Evolutionary conservation across 2,888 invertebrate species (phyloP).

Genomic region (Zele albiditarsus): DNA sequence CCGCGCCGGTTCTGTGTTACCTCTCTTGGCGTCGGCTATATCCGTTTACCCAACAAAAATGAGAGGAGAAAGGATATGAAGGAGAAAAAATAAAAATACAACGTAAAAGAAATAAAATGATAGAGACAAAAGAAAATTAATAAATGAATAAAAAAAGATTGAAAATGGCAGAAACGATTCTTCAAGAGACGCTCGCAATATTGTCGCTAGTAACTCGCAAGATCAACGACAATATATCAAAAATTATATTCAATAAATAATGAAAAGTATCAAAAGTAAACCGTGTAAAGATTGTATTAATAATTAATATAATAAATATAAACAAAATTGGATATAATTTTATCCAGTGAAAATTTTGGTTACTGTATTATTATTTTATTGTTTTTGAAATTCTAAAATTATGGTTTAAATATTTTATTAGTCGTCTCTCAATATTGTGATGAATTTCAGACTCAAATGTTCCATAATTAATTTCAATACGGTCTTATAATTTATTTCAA

Average conservation of each 20-base stretch:
- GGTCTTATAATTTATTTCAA: too few species aligned
- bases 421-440: too few species aligned
- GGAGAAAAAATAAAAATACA: background rate
- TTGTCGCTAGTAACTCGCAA: background rate
- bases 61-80: conserved; percentile 24
- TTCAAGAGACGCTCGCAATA: background rate
- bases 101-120: background rate
- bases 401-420: too few species aligned
- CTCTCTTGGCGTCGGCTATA: conserved; percentile 33
- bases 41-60: conserved; percentile 37
- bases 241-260: background rate
- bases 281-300: too few species aligned
- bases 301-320: too few species aligned
- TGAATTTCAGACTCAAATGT: too few species aligned
- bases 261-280: background rate
- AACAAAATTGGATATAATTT: too few species aligned
- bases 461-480: too few species aligned
- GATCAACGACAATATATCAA: background rate
- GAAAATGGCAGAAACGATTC: background rate
- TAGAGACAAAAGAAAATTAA: background rate
- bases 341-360: too few species aligned
- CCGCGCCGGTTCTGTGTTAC: conserved; percentile 23
- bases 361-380: too few species aligned
- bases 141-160: background rate
- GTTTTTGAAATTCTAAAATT: too few species aligned